Conservation (phyloP, 1,140 invertebrate species). For the Diorhabda elongata region DNA sequence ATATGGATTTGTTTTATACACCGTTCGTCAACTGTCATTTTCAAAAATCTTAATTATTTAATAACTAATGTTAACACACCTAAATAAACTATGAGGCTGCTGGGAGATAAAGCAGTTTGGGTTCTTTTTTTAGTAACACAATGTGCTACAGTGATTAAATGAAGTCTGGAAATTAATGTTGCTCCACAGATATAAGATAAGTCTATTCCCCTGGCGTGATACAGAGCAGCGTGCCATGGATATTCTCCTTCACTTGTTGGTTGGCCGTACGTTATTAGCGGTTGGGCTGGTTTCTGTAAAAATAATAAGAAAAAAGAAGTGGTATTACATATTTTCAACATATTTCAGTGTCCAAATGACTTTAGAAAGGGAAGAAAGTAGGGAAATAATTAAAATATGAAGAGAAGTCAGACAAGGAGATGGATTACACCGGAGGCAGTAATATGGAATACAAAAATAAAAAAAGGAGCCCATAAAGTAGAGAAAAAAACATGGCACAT, state of each 20-base stretch:
- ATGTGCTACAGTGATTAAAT: conserved; percentile 81
- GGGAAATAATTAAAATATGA: neutral
- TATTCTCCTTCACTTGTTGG: conserved; percentile 41
- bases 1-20: too few relatives aligned
- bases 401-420: too few relatives aligned
- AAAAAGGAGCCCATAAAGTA: too few relatives aligned
- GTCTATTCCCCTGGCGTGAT: conserved; percentile 39
- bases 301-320: neutral
- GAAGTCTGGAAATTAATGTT: conserved; percentile 66
- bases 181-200: conserved; percentile 68
- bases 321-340: too few relatives aligned
- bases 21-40: too few relatives aligned
- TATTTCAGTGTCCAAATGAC: too few relatives aligned
- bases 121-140: conserved; percentile 56
- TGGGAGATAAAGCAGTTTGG: conserved; percentile 30
- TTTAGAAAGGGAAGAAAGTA: neutral
- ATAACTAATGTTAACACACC: conserved; percentile 22
- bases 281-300: conserved; percentile 35
- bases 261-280: conserved; percentile 43
- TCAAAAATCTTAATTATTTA: too few relatives aligned
- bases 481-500: too few relatives aligned
- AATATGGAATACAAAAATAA: too few relatives aligned
- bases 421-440: too few relatives aligned
- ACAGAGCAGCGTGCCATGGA: conserved; percentile 43
- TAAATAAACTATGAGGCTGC: conserved; percentile 40